Base-by-base conservation (phyloP, 2,888 invertebrate genomes). In the Mechanitis mazaeus region DNA sequence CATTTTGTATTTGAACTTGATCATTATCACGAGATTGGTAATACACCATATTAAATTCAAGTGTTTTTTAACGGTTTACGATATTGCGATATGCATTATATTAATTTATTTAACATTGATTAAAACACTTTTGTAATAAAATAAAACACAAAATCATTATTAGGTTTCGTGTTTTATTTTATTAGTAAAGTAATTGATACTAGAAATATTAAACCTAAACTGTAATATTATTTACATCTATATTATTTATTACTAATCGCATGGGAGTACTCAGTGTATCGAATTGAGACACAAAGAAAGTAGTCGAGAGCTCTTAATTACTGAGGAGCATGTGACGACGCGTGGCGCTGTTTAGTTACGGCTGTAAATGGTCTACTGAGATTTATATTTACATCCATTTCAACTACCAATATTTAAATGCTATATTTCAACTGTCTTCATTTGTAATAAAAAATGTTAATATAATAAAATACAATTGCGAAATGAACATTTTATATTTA, bases 301-400 rank as follows among this genome's bases (percentile, higher is more conserved):
- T 64, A 72, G 70, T 73, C 59, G 71, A 76, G 75, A 71, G 75
- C 75, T 72, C 79, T 84, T 85, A 80, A 85, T 85, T 81, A 85
- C 63, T 68, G 65, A 64, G 71, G 64, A 72, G 69, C 79, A 75
- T 77, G 75, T 72, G 68, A 65, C 69, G 78, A 62, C 84, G 70
- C 85, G 86, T 85, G 85, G 42, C 76, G 57, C 59, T 67, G 70
- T 78, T 84, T 78, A 77, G 77, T 75, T 65, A 75, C 71, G 73
- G 71, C 50, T 63, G 64, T 60, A 60, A 59, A 56, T 56, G 56
- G 64, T 59, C 58, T 28, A 55, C 50, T 7, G 33, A 47, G 33
- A 61, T 50, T 33, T 20, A 54, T 61, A 45, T 54, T 11, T 55
- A 20, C 28, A 35, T 20, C 45, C 35, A 31, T 38, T 31, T 38